Base-by-base conservation (phyloP, 53 echinoderm and acorn worm genomes). In the Patiria pectinifera region DNA sequence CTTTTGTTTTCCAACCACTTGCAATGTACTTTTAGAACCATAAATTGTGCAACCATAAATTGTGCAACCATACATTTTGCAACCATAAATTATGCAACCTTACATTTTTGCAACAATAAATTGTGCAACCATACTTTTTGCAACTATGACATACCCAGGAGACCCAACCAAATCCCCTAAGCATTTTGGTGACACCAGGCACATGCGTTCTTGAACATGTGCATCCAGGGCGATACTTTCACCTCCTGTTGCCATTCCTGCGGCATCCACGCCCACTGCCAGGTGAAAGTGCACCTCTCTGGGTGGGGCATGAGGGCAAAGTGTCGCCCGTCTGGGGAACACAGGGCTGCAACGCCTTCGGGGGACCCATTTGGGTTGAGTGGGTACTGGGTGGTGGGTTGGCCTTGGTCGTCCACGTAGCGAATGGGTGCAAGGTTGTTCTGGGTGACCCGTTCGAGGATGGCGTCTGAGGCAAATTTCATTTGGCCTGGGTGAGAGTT, bases 191-290 rank as follows among this genome's bases (percentile, higher is more conserved):
- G 86, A 83, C 99, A 98, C 99, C 99, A 98, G 45, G 90, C 86
- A 66, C 93, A 97, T 2, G 99, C 99, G 84, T 98, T 98, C 74
- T 98, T 95, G 91, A 98, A 98, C 96, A 98, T 98, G 77, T 91
- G 86, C 94, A 96, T 76, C 99, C 99, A 98, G 71, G 99, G 99
- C 6, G 99, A 98, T 62, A 91, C 96, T 25, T 92, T 94, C 69
- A 96, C 71, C 43, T 92, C 93, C 71, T 18, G 49, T 78, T 92
- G 79, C 99, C 99, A 98, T 13, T 95, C 92, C 69, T 71, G 74
- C 15, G 99, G 99, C 96, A 96, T 97, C 99, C 99, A 98, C 0
- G 98, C 95, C 98, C 98, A 98, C 91, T 98, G 98, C 98, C 98
- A 98, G 16, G 94, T 93, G 72, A 92, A 91, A n/a, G 96, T 95